Conservation (phyloP, 23 tunicate species). For the Diplosoma virens region DNA sequence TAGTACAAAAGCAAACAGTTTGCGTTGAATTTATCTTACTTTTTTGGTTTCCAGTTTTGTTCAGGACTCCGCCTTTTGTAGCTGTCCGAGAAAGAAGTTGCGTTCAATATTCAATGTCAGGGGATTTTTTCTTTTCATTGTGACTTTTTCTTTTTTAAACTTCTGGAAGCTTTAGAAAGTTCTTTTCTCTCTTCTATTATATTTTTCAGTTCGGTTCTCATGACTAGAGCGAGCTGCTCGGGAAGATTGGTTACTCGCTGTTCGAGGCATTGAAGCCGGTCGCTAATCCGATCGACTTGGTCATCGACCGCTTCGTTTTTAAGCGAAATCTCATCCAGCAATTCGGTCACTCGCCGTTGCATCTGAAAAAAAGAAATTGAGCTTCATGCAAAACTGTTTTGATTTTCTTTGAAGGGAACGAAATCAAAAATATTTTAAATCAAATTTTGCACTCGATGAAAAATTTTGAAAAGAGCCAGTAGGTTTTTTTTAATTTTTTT, state of each 20-base stretch:
- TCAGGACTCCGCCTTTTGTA: no score
- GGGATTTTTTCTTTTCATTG: no score
- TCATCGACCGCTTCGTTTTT: constrained; percentile 69
- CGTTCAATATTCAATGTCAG: no score
- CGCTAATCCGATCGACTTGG: constrained; percentile 49
- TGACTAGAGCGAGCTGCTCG: constrained; percentile 26
- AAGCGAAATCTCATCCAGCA: constrained; percentile 63
- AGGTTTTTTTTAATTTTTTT: no score
- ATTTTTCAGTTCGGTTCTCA: constrained; percentile 29
- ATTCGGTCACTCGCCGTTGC: constrained; percentile 88
- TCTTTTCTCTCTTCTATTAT: neutral
- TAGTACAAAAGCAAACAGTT: no score
- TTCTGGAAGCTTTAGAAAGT: neutral
- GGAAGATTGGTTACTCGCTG: constrained; percentile 51
- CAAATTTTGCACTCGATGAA: no score
- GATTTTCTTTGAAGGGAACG: neutral
- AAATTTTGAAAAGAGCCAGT: no score
- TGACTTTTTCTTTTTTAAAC: neutral
- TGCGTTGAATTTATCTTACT: no score
- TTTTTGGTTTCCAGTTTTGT: no score
- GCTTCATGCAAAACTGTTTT: neutral
- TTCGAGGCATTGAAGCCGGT: constrained; percentile 52
- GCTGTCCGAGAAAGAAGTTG: no score
- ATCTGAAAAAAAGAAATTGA: constrained; percentile 44
- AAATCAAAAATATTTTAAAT: no score